phyloP scores from a whole-genome alignment of 2,797 vertebrate species.

The Sciurus carolinensis region DNA sequence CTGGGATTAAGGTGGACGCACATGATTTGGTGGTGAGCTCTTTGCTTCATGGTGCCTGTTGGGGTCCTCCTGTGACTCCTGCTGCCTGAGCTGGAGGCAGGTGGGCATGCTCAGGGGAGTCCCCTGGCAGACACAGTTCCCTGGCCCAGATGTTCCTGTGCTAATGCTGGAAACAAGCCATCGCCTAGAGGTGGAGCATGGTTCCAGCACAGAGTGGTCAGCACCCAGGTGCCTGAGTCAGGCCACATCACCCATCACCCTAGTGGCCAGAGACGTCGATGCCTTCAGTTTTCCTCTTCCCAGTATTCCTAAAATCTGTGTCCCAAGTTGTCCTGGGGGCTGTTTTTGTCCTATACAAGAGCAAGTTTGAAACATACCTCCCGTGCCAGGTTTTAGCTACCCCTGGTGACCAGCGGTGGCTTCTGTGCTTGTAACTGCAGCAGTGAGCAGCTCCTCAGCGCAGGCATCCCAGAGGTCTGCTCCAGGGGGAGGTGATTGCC shows the following conservation, averaged over 20 bases:
- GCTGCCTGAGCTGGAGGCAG: background rate
- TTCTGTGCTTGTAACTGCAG: background rate
- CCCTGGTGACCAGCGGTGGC: background rate
- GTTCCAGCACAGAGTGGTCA: background rate
- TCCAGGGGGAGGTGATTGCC: background rate
- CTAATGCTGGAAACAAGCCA: background rate
- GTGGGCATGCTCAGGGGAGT: too few species aligned
- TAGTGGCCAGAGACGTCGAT: fast-evolving
- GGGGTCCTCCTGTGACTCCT: fast-evolving
- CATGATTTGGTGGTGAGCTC: background rate
- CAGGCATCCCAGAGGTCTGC: background rate
- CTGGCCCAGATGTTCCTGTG: background rate
- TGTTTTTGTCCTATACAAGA: background rate
- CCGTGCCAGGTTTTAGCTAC: too few species aligned
- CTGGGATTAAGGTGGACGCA: background rate
- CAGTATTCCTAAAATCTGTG: background rate
- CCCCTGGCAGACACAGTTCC: background rate
- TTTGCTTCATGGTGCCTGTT: background rate
- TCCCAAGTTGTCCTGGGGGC: background rate
- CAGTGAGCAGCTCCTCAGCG: background rate
- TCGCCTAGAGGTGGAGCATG: background rate
- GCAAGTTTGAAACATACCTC: background rate
- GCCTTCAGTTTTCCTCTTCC: background rate
- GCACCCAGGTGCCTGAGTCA: background rate
- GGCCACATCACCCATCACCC: too few species aligned